Base-by-base conservation (phyloP, 2,113 vertebrate species). In the Anhinga anhinga region DNA sequence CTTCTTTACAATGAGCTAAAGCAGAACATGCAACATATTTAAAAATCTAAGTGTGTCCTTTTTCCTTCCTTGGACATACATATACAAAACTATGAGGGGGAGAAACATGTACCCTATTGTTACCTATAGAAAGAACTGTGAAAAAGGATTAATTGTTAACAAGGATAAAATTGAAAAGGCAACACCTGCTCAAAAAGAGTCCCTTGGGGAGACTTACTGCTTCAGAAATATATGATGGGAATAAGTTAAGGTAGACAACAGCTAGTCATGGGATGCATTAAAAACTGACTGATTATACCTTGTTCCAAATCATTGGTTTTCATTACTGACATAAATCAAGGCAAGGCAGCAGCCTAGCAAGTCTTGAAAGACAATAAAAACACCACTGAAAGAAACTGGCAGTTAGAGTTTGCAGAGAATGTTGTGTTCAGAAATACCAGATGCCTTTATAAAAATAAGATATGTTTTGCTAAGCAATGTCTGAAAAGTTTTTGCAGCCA, bases 341-440 rank as follows among this genome's bases (percentile, higher is more conserved):
- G 72, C 50, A 88, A 79, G 69, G 38, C 8, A 6, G 42, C 56
- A 92, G 56, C 36, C 81, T 59, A 93, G 66, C 58, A 87, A 92
- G 59, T 77, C 78, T 72, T 82, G 71, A 91, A 95, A 96, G 78
- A 96, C 78, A 96, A 74, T 82, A 74, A 91, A 96, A 95, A 79
- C 63, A 86, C n/a, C n/a, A 69, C 26, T 56, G 47, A 90, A 95
- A 96, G 76, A 89, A 84, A 21, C n/a, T 65, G 65, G 58, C 49
- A 87, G 45, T 86, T 72, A 69, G 13, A 67, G 42, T 83, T 85
- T 66, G 59, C 79, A 86, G 40, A 89, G 49, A 86, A 79, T 17
- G 8, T 32, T 76, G 40, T 44, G 38, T 85, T 63, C 80, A 88
- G 67, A 93, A 94, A 82, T 62, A 86, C 56, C 67, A 94, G 82